Evolutionary conservation across 2,797 vertebrate species (phyloP), one percentile per base, ranked within the genome.

Genomic region (Salarias fasciatus): DNA sequence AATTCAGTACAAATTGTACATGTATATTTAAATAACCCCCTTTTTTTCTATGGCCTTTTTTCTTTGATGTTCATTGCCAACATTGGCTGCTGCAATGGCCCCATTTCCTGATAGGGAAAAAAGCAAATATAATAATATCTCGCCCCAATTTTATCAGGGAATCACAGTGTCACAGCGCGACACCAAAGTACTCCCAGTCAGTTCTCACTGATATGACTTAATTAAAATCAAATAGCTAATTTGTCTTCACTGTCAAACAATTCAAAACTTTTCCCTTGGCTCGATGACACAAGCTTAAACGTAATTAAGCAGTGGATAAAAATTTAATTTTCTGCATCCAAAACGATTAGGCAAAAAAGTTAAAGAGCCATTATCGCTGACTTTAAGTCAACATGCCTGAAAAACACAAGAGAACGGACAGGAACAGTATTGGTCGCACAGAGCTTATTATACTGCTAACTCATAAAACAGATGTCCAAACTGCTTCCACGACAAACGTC

Each of bases 81-180:
- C 53, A 53, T 61, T 52, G 58, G 1, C 66, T 30, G 14, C 51
- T 50, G 53, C 53, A 68, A 58, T 69, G 57, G 38, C 40, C 53
- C 49, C 50, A 63, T 76, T 70, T 65, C 1, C 29, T 44, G 30
- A 35, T 59, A 43, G 1, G 63, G 46, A 1, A 58, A 31, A 61
- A 70, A 56, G 36, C 11, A 4, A 52, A 69, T 51, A 59, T 47
- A 52, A 51, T 53, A 58, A 36, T 44, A 46, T 66, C 45, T 51
- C 50, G 29, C n/a, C 44, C 60, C 37, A 62, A 15, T 67, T 71
- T 66, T 44, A 59, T 68, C 33, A 67, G 33, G 42, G 53, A 50
- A 64, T 69, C 41, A 48, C 15, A 38, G 37, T 53, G 15, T 58
- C 62, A 63, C 6, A 41, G 49, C 58, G 60, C 43, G 65, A 52